Conservation (phyloP, 2,113 vertebrate genomes). For the Notarius quadriscutis region DNA sequence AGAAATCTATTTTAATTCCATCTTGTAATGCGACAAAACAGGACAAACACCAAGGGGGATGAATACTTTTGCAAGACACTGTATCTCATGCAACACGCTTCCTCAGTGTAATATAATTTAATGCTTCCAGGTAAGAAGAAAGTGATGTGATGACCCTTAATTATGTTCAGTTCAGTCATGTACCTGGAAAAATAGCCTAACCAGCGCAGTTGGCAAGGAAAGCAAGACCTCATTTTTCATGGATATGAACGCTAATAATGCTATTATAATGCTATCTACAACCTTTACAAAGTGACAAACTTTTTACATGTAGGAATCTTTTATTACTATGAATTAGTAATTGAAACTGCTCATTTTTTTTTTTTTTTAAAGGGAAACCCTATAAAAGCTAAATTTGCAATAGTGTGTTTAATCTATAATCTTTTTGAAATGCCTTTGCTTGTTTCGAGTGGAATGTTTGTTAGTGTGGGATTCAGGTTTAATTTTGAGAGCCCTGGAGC, state of each 20-base stretch:
- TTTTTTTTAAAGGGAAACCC: neutral
- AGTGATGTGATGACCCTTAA: neutral
- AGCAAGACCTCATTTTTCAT: neutral
- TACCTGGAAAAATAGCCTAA: neutral
- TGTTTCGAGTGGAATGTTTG: conserved; percentile 4
- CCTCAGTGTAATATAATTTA: neutral
- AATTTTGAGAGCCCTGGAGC: conserved; percentile 15
- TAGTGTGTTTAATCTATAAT: neutral
- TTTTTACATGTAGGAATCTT: conserved; percentile 26
- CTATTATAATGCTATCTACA: no score
- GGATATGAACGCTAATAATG: neutral
- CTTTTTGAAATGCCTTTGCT: neutral
- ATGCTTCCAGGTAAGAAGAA: neutral
- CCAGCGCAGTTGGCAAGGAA: neutral
- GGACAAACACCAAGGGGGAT: no score
- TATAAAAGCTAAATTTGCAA: neutral
- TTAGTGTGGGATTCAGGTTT: conserved; percentile 32
- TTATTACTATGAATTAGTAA: conserved; percentile 27
- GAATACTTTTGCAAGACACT: no score
- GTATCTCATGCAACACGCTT: neutral
- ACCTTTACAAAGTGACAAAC: neutral
- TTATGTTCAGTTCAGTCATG: neutral
- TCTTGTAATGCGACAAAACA: no score
- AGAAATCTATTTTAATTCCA: no score
- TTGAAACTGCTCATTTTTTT: neutral